Percentiles rank a stretch among this genome's conserved stretches.
Evolutionary conservation across 2,888 invertebrate genomes (phyloP).

Genomic region (Heliconius charithonia): DNA sequence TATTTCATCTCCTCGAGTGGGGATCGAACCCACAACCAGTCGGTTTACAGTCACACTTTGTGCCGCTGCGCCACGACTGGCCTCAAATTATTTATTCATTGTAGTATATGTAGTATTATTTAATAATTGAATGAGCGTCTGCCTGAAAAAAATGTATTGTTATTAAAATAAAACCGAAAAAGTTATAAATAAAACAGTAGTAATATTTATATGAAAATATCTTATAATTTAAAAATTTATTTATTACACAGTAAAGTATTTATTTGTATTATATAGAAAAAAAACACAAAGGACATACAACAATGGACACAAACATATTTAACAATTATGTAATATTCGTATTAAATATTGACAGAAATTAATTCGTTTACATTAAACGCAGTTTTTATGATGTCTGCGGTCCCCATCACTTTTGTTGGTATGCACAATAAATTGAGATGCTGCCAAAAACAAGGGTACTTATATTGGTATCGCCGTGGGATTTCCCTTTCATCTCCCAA

Average conservation of each 20-base stretch:
- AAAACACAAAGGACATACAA: not conserved
- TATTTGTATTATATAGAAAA: too few species aligned
- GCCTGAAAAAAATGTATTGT: too few species aligned
- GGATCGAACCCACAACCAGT: too few species aligned
- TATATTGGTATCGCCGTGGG: slow-evolving; percentile 52
- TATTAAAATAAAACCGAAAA: not conserved
- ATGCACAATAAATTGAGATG: slow-evolving; percentile 38
- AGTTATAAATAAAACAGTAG: not conserved
- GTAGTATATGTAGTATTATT: too few species aligned
- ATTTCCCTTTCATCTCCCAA: slow-evolving; percentile 65
- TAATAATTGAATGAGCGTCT: too few species aligned
- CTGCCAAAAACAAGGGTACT: slow-evolving; percentile 46
- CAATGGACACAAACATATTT: too few species aligned
- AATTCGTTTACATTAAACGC: not conserved
- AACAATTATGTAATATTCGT: not conserved
- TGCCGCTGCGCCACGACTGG: too few species aligned
- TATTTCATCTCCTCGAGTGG: too few species aligned
- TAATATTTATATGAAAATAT: not conserved
- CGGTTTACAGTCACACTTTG: too few species aligned
- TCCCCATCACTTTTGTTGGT: slow-evolving; percentile 15
- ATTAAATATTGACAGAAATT: not conserved
- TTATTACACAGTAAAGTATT: too few species aligned
- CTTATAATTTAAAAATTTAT: too few species aligned
- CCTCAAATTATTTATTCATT: too few species aligned
- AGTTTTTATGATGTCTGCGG: not conserved